Base-by-base conservation (phyloP, 2,888 invertebrate species). In the Ophraella communa region DNA sequence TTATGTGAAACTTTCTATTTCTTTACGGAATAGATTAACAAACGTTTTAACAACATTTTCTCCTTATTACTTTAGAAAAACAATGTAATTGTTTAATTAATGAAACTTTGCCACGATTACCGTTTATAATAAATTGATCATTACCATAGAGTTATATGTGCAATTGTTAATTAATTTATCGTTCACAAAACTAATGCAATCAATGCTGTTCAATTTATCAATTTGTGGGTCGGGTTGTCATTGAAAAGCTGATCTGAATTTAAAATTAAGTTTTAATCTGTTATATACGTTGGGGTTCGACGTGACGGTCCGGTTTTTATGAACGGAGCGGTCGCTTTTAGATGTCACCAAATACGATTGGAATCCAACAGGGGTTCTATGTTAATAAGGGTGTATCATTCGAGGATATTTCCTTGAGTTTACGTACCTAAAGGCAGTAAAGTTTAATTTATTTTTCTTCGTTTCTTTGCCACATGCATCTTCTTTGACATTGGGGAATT, bases 191-290 rank as follows among this genome's bases (percentile, higher is more conserved):
- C 14, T 51, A 51, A 51, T 24, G 24, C 49, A 51, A 51, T 51
- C 24, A 51, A 27, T 27, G 23, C 49, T 27, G 24, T 51, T 51
- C 49, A 51, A 51, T 51, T 27, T 51, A 51, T 51, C 49, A 51
- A 51, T 51, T 51, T 51, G 49, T 51, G 23, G 49, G 27, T 27
- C 49, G 49, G n/a, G n/a, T 14, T 14, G 49, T 51, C 27, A 24
- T 23, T 17, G 49, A 51, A 27, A 23, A 27, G 39, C 54, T 14
- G 54, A 54, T 54, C 54, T 54, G 54, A 54, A 54, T 39, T 54
- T 54, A 39, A 54, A 54, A 54, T 54, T 23, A n/a, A 35, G 21
- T 54, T 54, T 54, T 39, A 54, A 39, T 54, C 54, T 35, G 18
- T 54, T 17, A 42, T n/a, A n/a, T 39, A 11, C 23, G 54, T 39